Percentiles rank a stretch among this genome's conserved stretches.
These are phyloP conservation scores for Itoplectis maculator DNA, from an alignment of 2,888 invertebrate genomes.

Conservation along the genomic window DNA sequence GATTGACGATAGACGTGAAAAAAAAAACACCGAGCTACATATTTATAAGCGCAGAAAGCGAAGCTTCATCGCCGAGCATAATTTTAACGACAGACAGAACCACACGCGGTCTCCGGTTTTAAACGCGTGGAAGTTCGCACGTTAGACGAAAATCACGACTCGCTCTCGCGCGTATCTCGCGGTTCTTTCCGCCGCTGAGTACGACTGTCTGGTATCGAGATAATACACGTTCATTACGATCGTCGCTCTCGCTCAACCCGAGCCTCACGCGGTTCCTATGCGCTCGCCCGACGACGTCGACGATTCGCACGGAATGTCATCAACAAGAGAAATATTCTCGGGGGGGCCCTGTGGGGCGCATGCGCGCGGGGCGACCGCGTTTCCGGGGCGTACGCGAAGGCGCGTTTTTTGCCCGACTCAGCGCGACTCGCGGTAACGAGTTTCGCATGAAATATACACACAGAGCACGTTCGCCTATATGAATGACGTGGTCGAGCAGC, in stretches of 20 bases:
- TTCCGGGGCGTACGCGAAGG: conserved; percentile 63
- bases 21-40: background rate
- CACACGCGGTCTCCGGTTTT: background rate
- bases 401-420: conserved; percentile 38
- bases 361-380: conserved; percentile 49
- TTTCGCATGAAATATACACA: conserved; percentile 34
- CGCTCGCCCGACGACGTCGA: conserved; percentile 35
- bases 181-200: conserved; percentile 22
- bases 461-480: background rate
- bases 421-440: conserved; percentile 44
- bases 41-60: background rate
- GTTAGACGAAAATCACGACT: conserved; percentile 33
- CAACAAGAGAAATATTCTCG: conserved; percentile 65
- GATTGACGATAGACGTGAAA: background rate
- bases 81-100: conserved; percentile 13
- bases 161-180: conserved; percentile 13
- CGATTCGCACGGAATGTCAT: conserved; percentile 70
- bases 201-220: conserved; percentile 45
- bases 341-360: conserved; percentile 26
- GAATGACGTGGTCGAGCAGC: conserved; percentile 9
- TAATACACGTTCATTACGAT: conserved; percentile 67
- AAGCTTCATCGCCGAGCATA: background rate
- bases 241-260: conserved; percentile 27
- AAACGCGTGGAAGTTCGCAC: conserved; percentile 33
- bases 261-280: too few species aligned